phyloP scores from a whole-genome alignment of 2,888 invertebrate species.

The Tridacna gigas region DNA sequence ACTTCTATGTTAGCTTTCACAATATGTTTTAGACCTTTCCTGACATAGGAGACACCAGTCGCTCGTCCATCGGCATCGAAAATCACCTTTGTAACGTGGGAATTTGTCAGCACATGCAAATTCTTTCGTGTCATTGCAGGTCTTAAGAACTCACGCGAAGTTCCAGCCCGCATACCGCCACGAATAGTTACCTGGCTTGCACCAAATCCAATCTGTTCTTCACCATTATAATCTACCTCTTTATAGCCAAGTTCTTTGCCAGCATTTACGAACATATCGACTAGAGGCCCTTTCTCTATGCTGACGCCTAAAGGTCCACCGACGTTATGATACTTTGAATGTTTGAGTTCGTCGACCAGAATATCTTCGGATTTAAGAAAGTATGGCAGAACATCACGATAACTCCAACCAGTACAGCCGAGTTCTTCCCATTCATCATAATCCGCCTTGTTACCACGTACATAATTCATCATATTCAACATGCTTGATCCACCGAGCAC shows the following conservation, averaged over 20 bases:
- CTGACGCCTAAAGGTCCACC: conserved; percentile 53
- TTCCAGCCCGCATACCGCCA: conserved; percentile 78
- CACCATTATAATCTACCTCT: conserved; percentile 55
- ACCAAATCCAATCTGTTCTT: conserved; percentile 49
- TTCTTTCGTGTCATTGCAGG: conserved; percentile 75
- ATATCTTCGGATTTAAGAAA: conserved; percentile 59
- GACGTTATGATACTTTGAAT: conserved; percentile 41
- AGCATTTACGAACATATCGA: conserved; percentile 37
- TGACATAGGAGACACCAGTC: conserved; percentile 71
- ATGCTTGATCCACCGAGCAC: conserved; percentile 95
- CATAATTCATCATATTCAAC: conserved; percentile 91
- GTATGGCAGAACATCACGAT: conserved; percentile 58
- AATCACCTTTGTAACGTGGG: conserved; percentile 71
- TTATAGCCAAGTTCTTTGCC: conserved; percentile 56
- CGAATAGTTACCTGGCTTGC: conserved; percentile 37
- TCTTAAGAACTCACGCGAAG: conserved; percentile 78
- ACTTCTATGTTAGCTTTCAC: conserved; percentile 75
- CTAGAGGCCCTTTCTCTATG: conserved; percentile 86
- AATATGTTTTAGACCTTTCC: conserved; percentile 57
- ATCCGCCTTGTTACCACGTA: conserved; percentile 51
- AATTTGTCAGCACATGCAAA: conserved; percentile 71
- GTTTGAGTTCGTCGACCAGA: conserved; percentile 30
- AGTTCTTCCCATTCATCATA: conserved; percentile 55
- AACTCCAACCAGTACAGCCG: conserved; percentile 54
- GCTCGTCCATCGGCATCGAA: conserved; percentile 67